Conservation (phyloP, 2,797 vertebrate species). For the Phataginus tricuspis region DNA sequence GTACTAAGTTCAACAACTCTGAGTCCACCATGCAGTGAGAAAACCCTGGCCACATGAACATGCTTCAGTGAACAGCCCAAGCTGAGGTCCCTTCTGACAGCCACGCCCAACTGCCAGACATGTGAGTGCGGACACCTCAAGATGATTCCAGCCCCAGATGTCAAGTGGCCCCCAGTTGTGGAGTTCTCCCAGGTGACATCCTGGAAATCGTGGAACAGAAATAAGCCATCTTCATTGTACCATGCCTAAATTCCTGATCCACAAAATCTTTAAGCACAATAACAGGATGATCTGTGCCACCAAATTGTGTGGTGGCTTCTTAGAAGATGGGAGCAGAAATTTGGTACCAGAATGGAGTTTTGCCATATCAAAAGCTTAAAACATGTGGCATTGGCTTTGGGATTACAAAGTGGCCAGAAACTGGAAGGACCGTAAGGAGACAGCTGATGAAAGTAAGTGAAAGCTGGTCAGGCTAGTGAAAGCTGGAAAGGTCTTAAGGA, state of each 20-base stretch:
- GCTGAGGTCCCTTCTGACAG: neutral
- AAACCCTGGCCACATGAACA: neutral
- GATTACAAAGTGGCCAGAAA: neutral
- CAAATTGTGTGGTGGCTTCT: neutral
- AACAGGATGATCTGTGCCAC: neutral
- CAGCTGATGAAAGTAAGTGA: neutral
- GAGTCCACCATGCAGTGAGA: too few species aligned
- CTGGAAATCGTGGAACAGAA: neutral
- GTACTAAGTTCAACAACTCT: neutral
- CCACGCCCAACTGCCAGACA: neutral
- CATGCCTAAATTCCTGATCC: neutral
- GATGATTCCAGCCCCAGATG: neutral
- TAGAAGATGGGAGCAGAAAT: neutral
- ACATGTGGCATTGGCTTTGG: neutral
- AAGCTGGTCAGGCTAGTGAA: neutral
- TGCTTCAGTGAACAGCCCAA: neutral
- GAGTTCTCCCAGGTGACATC: neutral
- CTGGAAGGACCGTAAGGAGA: neutral
- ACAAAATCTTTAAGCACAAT: neutral
- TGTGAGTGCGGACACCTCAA: neutral
- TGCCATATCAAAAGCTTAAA: neutral
- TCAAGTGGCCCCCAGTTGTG: neutral
- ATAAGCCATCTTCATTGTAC: neutral
- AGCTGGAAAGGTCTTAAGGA: neutral
- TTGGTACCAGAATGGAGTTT: neutral